Percentiles rank a stretch among this genome's conserved stretches.
Evolutionary conservation across 2,797 vertebrate genomes (phyloP).

Genomic region (Microctenopoma lineatum): DNA sequence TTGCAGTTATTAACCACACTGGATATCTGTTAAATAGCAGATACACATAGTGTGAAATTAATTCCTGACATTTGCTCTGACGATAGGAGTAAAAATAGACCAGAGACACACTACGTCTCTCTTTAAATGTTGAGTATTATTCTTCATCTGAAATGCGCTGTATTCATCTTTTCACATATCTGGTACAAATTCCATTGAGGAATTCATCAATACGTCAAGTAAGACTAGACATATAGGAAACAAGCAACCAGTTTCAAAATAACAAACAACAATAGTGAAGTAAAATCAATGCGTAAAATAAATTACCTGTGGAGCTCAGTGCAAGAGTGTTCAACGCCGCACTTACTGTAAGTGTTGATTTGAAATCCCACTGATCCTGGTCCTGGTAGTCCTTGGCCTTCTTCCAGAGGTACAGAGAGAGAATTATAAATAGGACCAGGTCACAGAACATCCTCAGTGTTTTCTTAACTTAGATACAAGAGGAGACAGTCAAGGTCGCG

Average conservation of each 20-base stretch:
- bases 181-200: neutral
- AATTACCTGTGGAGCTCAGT: conserved; percentile 25
- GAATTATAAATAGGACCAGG: conserved; percentile 50
- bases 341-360: conserved; percentile 14
- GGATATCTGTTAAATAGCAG: no score
- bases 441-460: conserved; percentile 43
- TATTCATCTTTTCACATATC: neutral
- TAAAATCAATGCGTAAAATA: conserved; percentile 53
- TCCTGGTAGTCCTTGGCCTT: conserved; percentile 39
- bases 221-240: conserved; percentile 8
- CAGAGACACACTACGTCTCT: no score
- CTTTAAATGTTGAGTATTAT: no score
- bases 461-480: conserved; percentile 26
- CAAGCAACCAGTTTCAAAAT: conserved; percentile 39
- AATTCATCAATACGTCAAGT: conserved; percentile 34
- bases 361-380: conserved; percentile 43
- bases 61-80: no score
- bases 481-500: conserved; percentile 9
- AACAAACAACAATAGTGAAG: conserved; percentile 46
- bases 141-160: neutral
- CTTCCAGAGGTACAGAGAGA: conserved; percentile 24
- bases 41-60: no score
- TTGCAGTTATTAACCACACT: no score
- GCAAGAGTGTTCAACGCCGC: conserved; percentile 16
- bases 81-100: no score